Base-by-base conservation (phyloP, 2,797 vertebrate genomes). In the Poliocrania exsul region DNA sequence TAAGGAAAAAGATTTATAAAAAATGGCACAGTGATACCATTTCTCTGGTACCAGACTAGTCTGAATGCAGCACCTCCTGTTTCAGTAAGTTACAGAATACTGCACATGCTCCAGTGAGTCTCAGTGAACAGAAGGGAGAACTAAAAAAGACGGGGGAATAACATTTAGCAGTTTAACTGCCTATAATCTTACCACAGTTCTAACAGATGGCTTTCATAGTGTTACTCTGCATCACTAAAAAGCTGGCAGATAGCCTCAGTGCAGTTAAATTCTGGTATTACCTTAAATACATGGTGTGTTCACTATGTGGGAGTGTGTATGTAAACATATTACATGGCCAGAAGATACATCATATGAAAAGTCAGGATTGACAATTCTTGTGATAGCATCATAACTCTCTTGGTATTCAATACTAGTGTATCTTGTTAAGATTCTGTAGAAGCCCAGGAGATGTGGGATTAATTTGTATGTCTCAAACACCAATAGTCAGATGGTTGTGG, bases 71-170 rank as follows among this genome's bases (percentile, higher is more conserved):
- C n/a, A 14, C 35, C 42, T 87, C 49, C 24, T 37, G 6, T 73
- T 85, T 67, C 46, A 66, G 54, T 67, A 78, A 77, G 13, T 60
- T 90, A 18, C 28, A 75, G 86, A 81, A 79, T 66, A 31, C 74
- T 93, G 73, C 42, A 74, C 53, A 74, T 65, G 83, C 88, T 96
- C 60, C 86, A 94, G 53, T 74, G 82, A 90, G 65, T 64, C 85
- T 95, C 72, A 51, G 37, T 77, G 90, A 97, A 93, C 94, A 96
- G 94, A 97, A 90, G 84, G 93, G 74, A 88, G 58, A 92, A 71
- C 90, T 85, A 92, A 95, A 96, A 90, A 96, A 96, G 93, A 92
- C 83, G 33, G 92, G 77, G 56, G 2, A 89, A 94, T 81, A 95
- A 65, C 90, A 91, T 88, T 94, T 92, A 94, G 83, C 74, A 81